These are phyloP conservation scores for Troides helena DNA, from an alignment of 2,888 invertebrate genomes.

Conservation along the genomic window DNA sequence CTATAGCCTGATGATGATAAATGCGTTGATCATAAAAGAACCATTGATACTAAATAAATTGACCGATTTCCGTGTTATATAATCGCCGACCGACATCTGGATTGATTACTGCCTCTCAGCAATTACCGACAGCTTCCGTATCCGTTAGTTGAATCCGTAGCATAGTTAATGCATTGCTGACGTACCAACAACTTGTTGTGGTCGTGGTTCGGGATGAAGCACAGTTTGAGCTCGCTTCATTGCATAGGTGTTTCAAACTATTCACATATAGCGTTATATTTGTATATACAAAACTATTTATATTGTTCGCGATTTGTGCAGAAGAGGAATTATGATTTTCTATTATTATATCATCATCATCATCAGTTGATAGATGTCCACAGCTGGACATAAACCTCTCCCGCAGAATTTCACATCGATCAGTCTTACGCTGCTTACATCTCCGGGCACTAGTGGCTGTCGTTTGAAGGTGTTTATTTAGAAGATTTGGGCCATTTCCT, in stretches of 20 bases:
- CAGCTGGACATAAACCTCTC: too few relatives aligned
- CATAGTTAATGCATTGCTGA: slow-evolving; percentile 11
- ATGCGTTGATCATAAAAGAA: too few relatives aligned
- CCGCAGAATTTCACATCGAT: too few relatives aligned
- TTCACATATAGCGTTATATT: background rate
- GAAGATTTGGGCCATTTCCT: too few relatives aligned
- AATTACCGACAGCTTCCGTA: background rate
- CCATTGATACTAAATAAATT: background rate
- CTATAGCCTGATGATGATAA: too few relatives aligned
- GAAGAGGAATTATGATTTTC: too few relatives aligned
- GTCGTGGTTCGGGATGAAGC: background rate
- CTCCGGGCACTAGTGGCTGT: too few relatives aligned
- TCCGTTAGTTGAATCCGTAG: slow-evolving; percentile 2
- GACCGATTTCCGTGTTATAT: background rate
- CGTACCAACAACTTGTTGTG: slow-evolving; percentile 13
- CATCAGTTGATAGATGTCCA: too few relatives aligned
- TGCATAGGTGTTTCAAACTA: background rate
- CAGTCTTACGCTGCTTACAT: too few relatives aligned
- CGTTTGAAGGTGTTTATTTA: too few relatives aligned
- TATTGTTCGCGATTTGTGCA: background rate
- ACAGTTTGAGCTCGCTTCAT: background rate
- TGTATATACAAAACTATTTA: background rate
- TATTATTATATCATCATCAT: too few relatives aligned
- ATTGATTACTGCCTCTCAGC: background rate
- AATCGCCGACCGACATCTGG: background rate